Conservation (phyloP, 2,113 vertebrate genomes). For the Coptodon rendalli region DNA sequence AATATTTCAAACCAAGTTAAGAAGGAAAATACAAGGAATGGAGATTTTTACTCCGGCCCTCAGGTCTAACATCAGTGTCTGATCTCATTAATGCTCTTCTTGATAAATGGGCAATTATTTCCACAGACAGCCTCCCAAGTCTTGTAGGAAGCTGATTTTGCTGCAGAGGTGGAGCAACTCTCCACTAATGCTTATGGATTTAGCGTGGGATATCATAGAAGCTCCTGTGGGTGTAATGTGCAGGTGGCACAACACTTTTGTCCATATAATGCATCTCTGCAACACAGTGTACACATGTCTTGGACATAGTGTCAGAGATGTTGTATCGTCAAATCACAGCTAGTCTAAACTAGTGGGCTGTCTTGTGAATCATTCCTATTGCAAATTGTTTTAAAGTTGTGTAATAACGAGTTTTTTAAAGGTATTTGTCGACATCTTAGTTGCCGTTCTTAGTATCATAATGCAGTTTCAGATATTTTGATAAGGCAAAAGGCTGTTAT, state of each 20-base stretch:
- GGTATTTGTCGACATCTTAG: not conserved
- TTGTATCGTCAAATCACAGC: not conserved
- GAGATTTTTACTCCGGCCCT: not conserved
- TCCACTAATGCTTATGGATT: not conserved
- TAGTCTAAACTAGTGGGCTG: not conserved
- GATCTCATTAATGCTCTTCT: not conserved
- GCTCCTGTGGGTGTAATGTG: not conserved
- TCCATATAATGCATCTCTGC: not conserved
- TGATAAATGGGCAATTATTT: not conserved
- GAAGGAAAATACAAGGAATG: not conserved
- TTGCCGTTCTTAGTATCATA: not conserved
- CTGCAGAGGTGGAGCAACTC: not conserved
- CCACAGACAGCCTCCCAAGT: not conserved
- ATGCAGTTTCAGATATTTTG: not conserved
- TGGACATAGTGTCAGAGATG: not conserved
- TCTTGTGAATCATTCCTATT: not conserved
- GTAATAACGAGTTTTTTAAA: not conserved
- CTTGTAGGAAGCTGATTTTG: not conserved
- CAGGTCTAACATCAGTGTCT: not conserved
- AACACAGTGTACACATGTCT: not conserved
- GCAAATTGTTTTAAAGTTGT: not conserved
- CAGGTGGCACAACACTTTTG: not conserved
- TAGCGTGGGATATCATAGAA: not conserved
- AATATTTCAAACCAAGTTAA: not conserved
- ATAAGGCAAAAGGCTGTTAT: not conserved